Percentiles rank a stretch among this genome's conserved stretches.
Conservation (phyloP, 2,888 invertebrate genomes). For the Coremacera marginata region DNA sequence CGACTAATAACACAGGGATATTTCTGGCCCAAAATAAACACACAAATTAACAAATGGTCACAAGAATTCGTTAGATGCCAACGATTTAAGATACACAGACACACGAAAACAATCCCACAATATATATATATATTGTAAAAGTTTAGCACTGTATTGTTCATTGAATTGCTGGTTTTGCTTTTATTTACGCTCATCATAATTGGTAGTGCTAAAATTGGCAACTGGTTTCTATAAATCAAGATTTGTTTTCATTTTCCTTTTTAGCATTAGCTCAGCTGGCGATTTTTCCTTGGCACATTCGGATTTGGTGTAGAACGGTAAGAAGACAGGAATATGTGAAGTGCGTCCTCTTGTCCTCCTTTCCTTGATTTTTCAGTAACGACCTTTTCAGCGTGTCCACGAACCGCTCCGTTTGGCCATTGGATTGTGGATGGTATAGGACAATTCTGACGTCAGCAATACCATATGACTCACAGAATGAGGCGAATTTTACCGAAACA, state of each 20-base stretch:
- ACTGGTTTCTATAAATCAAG: slow-evolving; percentile 1
- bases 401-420: not conserved
- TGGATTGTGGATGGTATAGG: not conserved
- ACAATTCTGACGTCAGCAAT: not conserved
- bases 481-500: not conserved
- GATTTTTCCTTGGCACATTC: not conserved
- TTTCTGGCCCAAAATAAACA: too few relatives aligned
- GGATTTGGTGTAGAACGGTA: slow-evolving; percentile 13
- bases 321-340: slow-evolving; percentile 12
- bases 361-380: not conserved
- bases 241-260: slow-evolving; percentile 11
- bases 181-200: not conserved
- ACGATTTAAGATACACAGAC: too few relatives aligned
- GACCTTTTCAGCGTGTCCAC: not conserved
- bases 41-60: too few relatives aligned
- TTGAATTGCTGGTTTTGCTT: not conserved
- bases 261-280: slow-evolving; percentile 18
- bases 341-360: not conserved
- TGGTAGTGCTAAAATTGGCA: not conserved
- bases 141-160: not conserved
- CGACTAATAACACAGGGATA: too few relatives aligned
- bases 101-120: too few relatives aligned
- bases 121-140: too few relatives aligned
- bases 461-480: not conserved
- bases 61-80: too few relatives aligned